Conservation (phyloP, 30 jellyfish, hydroid and myxozoan genomes). For the Hydractinia echinata region DNA sequence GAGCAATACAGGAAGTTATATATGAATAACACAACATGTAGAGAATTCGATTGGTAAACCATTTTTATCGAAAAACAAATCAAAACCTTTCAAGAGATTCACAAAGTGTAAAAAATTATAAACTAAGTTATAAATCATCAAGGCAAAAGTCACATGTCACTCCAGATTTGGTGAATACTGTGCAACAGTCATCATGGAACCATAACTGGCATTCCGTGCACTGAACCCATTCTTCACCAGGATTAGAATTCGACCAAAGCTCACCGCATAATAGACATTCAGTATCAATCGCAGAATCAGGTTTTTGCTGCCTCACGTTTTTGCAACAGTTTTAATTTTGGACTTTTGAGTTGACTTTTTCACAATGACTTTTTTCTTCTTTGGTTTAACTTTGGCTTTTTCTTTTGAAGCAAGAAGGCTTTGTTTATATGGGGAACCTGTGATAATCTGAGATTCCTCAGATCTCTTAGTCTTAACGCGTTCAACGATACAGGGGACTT, state of each 20-base stretch:
- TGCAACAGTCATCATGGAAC: constrained; percentile 26
- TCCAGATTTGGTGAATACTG: not conserved
- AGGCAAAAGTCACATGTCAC: not conserved
- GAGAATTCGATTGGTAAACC: too few relatives aligned
- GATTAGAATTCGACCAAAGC: not conserved
- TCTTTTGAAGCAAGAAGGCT: constrained; percentile 15
- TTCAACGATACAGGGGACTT: constrained; percentile 21
- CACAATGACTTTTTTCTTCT: too few relatives aligned
- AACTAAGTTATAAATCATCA: not conserved
- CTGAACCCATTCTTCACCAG: constrained; percentile 34
- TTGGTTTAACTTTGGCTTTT: too few relatives aligned
- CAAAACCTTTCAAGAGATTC: not conserved
- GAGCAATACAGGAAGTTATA: too few relatives aligned
- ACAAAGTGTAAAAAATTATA: not conserved
- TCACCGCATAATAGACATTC: constrained; percentile 12
- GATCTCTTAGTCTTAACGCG: constrained; percentile 7
- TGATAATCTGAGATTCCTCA: constrained; percentile 30
- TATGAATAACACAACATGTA: too few relatives aligned
- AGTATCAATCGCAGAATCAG: not conserved
- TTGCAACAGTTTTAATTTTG: too few relatives aligned
- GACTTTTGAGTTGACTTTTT: too few relatives aligned
- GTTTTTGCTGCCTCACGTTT: too few relatives aligned
- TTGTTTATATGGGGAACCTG: constrained; percentile 21
- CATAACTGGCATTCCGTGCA: constrained; percentile 24
- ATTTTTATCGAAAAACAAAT: too few relatives aligned